Conservation (phyloP, 2,888 invertebrate species). For the Beris morrisii region DNA sequence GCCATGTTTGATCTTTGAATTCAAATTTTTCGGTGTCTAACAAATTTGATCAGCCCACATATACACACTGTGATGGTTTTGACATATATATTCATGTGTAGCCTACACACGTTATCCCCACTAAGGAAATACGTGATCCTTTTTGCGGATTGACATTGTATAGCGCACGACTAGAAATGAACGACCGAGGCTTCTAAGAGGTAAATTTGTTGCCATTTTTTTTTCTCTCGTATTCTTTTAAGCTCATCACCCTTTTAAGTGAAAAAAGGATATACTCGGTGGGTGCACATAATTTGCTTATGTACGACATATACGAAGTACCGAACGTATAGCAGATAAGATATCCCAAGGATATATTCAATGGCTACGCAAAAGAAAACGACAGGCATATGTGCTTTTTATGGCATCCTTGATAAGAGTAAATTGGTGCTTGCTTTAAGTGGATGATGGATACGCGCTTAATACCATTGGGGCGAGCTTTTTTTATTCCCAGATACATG, state of each 20-base stretch:
- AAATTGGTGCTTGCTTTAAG: constrained; percentile 34
- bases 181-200: constrained; percentile 6
- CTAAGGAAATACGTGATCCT: constrained; percentile 28
- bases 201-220: constrained; percentile 5
- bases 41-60: constrained; percentile 33
- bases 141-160: constrained; percentile 14
- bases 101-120: constrained; percentile 7
- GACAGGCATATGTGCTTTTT: constrained; percentile 33
- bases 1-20: constrained; percentile 31
- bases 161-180: background rate
- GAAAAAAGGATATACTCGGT: constrained; percentile 14
- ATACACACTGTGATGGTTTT: background rate
- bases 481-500: background rate
- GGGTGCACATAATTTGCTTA: constrained; percentile 25
- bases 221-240: constrained; percentile 6
- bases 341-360: constrained; percentile 11
- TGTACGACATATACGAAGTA: constrained; percentile 1
- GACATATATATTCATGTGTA: constrained; percentile 17
- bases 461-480: constrained; percentile 9
- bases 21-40: constrained; percentile 29
- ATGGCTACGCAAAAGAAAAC: constrained; percentile 17
- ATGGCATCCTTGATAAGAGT: constrained; percentile 34
- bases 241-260: constrained; percentile 26
- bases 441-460: constrained; percentile 32
- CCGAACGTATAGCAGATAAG: constrained; percentile 5